Evolutionary conservation across 2,888 invertebrate species (phyloP), one percentile per base, ranked within the genome.

Genomic region (Mesopsocus fuscifrons): DNA sequence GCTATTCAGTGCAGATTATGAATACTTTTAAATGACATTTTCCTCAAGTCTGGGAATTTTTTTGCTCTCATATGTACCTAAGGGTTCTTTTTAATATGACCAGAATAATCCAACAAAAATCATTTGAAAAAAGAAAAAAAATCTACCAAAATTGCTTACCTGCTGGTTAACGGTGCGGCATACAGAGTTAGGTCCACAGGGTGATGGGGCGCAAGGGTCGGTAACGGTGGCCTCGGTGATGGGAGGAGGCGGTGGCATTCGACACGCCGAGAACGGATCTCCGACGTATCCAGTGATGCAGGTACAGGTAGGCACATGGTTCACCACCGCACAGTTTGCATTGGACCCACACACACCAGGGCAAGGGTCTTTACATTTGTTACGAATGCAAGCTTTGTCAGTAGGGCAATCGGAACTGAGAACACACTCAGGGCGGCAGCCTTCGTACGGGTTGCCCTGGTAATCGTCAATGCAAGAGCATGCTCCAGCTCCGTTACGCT

Each of bases 371-470:
- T 52, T 52, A 46, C 66, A 66, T 48, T 65, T 63, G 45, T 60
- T 59, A 30, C 57, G 53, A 31, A 66, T 55, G 49, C 67, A 67
- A 34, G 64, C 62, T 46, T 53, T 54, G 45, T 59, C 54, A 1
- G 58, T 55, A 1, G 58, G 45, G 48, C 66, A 66, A 44, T 64
- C 65, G 2, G 57, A 51, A 50, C 64, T 64, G 15, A 60, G 52
- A 2, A 58, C 55, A 44, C 65, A 65, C 49, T 64, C 64, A 4
- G 62, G 63, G 35, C 59, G 55, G 46, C 43, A 43, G 34, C 79
- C 79, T 59, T 82, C 80, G 53, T 84, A 84, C 3, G 87, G 85
- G 62, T 85, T 84, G 43, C 85, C 85, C 55, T 74, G 74, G 56
- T 83, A 83, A 51, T 81, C 81, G 53, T 76, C 71, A 48, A 83